A percentile compares a stretch with the other conserved stretches of the same genome.
Evolutionary conservation across 37 sponge, comb jelly and placozoan genomes (phyloP).

Genomic region (Lycopodina hypogea): DNA sequence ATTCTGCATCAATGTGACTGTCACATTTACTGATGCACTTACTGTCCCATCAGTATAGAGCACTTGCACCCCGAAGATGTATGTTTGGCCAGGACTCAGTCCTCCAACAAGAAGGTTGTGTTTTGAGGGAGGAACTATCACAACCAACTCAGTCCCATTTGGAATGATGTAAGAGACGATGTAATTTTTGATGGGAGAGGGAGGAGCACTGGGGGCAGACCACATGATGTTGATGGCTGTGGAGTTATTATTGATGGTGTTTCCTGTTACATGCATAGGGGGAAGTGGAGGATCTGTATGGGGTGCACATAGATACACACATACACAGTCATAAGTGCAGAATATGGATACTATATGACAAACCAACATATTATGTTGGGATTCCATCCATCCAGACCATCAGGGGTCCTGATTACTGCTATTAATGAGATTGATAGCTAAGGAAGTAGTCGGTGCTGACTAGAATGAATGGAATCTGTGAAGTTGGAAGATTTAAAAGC

Average conservation of each 20-base stretch:
- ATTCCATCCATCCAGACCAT: too few relatives aligned
- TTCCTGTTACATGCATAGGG: background rate
- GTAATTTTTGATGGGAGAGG: background rate
- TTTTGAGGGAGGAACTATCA: background rate
- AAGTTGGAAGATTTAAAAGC: too few relatives aligned
- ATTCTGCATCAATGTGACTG: background rate
- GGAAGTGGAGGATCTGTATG: too few relatives aligned
- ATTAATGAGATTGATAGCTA: too few relatives aligned
- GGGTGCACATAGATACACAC: too few relatives aligned
- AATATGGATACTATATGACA: too few relatives aligned
- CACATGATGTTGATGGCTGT: background rate
- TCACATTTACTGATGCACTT: background rate
- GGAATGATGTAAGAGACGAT: background rate
- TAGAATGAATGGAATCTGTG: too few relatives aligned
- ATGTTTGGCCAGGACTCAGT: background rate
- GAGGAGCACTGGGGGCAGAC: background rate
- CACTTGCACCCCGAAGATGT: background rate
- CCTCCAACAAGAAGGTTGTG: background rate
- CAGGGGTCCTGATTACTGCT: too few relatives aligned
- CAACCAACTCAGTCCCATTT: background rate
- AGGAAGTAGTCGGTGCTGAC: too few relatives aligned
- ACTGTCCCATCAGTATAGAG: background rate
- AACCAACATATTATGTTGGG: too few relatives aligned
- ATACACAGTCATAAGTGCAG: too few relatives aligned
- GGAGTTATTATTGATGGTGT: too few relatives aligned